Conservation (phyloP, 2,113 vertebrate species). For the Choloepus hoffmanni region DNA sequence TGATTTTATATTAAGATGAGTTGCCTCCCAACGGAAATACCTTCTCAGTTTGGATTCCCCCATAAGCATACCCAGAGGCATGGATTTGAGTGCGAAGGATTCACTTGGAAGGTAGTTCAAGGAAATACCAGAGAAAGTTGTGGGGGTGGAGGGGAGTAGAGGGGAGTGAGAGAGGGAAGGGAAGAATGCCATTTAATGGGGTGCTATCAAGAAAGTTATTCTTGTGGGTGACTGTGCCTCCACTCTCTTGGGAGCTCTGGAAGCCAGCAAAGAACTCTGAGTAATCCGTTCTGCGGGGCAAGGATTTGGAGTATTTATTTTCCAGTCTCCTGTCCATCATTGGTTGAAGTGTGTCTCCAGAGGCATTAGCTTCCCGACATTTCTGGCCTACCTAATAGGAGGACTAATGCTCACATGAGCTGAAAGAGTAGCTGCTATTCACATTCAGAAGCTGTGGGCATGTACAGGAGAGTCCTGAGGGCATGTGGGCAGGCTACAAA, state of each 20-base stretch:
- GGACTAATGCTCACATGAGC: not conserved
- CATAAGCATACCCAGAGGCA: not conserved
- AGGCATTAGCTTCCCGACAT: not conserved
- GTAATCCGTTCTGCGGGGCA: not conserved
- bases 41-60: not conserved
- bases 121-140: not conserved
- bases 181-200: not conserved
- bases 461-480: not conserved
- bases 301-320: not conserved
- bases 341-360: not conserved
- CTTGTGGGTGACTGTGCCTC: not conserved
- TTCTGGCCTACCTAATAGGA: not conserved
- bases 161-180: not conserved
- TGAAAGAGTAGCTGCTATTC: not conserved
- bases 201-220: not conserved
- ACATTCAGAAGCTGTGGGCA: not conserved
- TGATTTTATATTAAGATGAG: not conserved
- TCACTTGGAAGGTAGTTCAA: not conserved
- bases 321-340: not conserved
- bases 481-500: not conserved
- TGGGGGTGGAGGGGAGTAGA: not conserved
- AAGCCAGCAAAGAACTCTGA: not conserved
- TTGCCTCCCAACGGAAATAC: not conserved
- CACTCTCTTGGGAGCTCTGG: not conserved
- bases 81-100: not conserved